Conservation (phyloP, 2,113 vertebrate species). For the Halichoerus grypus region DNA sequence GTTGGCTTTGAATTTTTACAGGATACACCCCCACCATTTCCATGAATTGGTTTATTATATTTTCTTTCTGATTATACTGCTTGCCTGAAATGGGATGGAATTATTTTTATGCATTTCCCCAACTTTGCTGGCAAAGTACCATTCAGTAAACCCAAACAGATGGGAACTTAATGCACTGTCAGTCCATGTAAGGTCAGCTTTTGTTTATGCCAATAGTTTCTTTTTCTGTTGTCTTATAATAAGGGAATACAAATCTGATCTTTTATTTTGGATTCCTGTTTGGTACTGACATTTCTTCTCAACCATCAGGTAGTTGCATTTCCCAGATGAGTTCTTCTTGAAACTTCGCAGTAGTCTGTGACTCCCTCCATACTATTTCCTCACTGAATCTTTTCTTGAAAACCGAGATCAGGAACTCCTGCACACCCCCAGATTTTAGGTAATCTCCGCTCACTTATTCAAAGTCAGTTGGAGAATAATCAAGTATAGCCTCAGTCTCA, state of each 20-base stretch:
- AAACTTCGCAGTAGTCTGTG: background rate
- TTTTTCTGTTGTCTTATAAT: background rate
- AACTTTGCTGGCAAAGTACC: constrained; percentile 53
- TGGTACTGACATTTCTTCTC: background rate
- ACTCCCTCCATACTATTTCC: background rate
- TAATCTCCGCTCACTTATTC: background rate
- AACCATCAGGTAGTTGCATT: background rate
- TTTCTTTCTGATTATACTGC: constrained; percentile 11
- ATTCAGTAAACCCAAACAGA: constrained; percentile 55
- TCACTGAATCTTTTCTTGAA: background rate
- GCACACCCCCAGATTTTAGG: background rate
- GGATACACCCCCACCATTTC: background rate
- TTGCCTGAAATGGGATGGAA: background rate
- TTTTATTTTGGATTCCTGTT: background rate
- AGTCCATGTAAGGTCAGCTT: background rate
- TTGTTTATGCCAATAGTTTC: background rate
- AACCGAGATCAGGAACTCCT: background rate
- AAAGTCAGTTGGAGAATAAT: constrained; percentile 31
- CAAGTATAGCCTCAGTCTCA: background rate
- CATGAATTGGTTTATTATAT: constrained; percentile 19
- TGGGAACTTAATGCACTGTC: background rate
- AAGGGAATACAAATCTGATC: background rate
- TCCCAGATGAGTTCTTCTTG: background rate
- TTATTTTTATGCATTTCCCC: constrained; percentile 45
- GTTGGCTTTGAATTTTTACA: constrained; percentile 53